Evolutionary conservation across 2,797 vertebrate species (phyloP), one percentile per base, ranked within the genome.

Genomic region (Rhinoraja longicauda): DNA sequence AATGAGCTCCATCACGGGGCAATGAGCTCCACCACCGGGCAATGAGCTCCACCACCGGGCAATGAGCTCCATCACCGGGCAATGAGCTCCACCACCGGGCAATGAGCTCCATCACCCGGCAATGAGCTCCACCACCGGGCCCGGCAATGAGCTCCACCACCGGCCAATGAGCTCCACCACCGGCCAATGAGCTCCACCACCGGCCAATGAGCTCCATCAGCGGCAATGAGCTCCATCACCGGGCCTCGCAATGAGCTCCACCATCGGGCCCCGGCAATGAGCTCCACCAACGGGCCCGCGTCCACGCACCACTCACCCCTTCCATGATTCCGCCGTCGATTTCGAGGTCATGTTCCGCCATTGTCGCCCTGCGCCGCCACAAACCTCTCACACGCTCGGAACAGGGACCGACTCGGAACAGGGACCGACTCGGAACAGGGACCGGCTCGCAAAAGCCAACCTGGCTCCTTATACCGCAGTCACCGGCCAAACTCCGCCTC

Each of bases 241-340:
- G 45, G 45, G 45, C 45, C 45, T n/a, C n/a, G 10, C 76, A 7
- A 9, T 77, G n/a, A 19, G 81, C 53, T 9, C 45, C 15, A 2
- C 45, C 45, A 45, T 45, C 45, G 45, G 45, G 45, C 45, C 45
- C n/a, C n/a, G n/a, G n/a, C n/a, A n/a, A n/a, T n/a, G n/a, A n/a
- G n/a, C n/a, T n/a, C n/a, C n/a, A 4, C 2, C 9, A 7, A 1
- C 24, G 39, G 26, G 19, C 21, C 45, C 21, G 24, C 13, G 36
- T 24, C 24, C 36, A 45, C 1, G 13, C 90, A 73, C 0, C 24
- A 95, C 98, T 98, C 95, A 99, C 98, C 95, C 98, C 98, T 95
- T 99, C 98, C 98, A 99, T 97, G 93, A 98, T 95, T 93, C 98
- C 97, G 93, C 98, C 98, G 95, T 99, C 98, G 82, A 99, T 96